Evolutionary conservation across 2,797 vertebrate species (phyloP).

Genomic region (Rachycentron canadum): DNA sequence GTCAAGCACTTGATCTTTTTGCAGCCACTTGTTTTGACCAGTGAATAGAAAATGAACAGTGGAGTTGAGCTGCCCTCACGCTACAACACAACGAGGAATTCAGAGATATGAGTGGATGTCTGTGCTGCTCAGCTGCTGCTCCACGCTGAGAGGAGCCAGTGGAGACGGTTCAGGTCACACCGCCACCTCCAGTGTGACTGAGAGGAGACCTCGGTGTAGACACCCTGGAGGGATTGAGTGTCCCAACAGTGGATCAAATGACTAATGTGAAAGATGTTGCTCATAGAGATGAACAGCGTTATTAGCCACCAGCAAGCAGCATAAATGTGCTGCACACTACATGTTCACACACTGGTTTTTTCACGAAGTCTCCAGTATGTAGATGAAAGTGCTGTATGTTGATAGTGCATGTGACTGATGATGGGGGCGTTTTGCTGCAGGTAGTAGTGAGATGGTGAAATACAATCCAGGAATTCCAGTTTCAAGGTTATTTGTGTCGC

Average conservation of each 20-base stretch:
- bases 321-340: neutral
- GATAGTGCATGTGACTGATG: neutral
- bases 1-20: neutral
- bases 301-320: neutral
- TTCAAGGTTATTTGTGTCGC: too few species aligned
- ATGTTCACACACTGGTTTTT: too few species aligned
- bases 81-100: slow-evolving; percentile 11
- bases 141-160: slow-evolving; percentile 19
- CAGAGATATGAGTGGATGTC: slow-evolving; percentile 6
- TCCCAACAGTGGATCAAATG: neutral
- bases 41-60: neutral
- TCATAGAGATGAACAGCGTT: neutral
- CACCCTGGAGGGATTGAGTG: neutral
- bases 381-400: neutral
- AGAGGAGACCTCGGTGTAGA: slow-evolving; percentile 10
- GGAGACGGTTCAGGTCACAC: slow-evolving; percentile 38
- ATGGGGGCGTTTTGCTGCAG: neutral
- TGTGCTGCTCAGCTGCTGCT: slow-evolving; percentile 34
- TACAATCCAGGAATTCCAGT: neutral
- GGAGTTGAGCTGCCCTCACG: neutral
- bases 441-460: neutral
- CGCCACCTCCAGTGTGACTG: slow-evolving; percentile 19
- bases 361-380: too few species aligned
- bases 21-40: neutral
- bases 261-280: neutral